Percentiles rank a stretch among this genome's conserved stretches.
Conservation (phyloP, 2,888 invertebrate genomes). For the Frankliniella fusca region DNA sequence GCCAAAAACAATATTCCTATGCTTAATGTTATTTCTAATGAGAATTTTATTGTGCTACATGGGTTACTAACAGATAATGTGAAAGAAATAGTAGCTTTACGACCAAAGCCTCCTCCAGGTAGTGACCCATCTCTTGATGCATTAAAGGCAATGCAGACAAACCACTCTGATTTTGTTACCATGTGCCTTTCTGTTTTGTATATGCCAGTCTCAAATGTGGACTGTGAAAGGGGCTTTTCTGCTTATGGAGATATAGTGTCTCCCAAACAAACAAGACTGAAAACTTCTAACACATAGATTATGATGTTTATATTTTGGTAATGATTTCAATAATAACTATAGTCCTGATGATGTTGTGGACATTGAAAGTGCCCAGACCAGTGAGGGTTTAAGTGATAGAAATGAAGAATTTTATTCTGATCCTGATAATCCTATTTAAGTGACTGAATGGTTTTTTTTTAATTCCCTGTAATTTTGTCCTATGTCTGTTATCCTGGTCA, state of each 20-base stretch:
- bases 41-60: background rate
- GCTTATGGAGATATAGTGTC: background rate
- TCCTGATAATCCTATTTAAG: background rate
- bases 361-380: background rate
- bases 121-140: background rate
- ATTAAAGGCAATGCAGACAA: background rate
- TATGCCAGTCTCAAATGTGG: background rate
- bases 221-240: slow-evolving; percentile 3
- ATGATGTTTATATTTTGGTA: background rate
- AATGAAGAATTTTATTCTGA: background rate
- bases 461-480: background rate
- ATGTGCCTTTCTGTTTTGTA: background rate
- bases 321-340: background rate
- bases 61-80: slow-evolving; percentile 1
- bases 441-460: background rate
- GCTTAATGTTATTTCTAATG: background rate
- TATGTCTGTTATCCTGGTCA: background rate
- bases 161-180: background rate
- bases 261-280: background rate
- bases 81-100: slow-evolving; percentile 4
- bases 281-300: background rate
- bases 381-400: background rate
- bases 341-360: background rate
- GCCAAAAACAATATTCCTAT: background rate
- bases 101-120: background rate